These are phyloP conservation scores for Botrylloides violaceus DNA, from an alignment of 23 tunicate species.

Conservation along the genomic window DNA sequence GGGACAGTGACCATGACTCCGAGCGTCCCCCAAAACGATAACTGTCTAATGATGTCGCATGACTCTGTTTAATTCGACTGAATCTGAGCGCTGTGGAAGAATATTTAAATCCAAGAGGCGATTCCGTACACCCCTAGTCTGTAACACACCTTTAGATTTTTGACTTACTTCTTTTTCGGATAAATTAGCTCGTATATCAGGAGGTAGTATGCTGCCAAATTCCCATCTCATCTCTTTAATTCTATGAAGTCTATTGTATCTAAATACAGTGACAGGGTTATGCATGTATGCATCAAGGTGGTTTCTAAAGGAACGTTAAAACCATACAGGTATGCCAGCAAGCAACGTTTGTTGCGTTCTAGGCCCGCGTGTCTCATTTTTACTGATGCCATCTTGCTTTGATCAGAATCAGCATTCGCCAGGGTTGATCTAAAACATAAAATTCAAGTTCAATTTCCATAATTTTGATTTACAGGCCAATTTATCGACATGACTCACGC, in stretches of 20 bases:
- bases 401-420: slow-evolving; percentile 43
- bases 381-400: slow-evolving; percentile 52
- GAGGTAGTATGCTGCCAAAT: slow-evolving; percentile 91
- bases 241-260: slow-evolving; percentile 71
- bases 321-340: slow-evolving; percentile 83
- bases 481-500: slow-evolving; percentile 66
- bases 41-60: too few species aligned
- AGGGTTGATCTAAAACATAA: slow-evolving; percentile 44
- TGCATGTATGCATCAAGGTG: background rate
- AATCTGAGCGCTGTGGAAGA: too few species aligned
- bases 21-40: too few species aligned
- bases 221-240: slow-evolving; percentile 84
- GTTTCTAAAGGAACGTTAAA: background rate
- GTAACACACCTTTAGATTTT: slow-evolving; percentile 1
- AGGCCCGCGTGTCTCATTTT: slow-evolving; percentile 72
- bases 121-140: background rate
- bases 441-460: too few species aligned
- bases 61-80: too few species aligned
- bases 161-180: slow-evolving; percentile 75
- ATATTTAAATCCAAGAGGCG: too few species aligned
- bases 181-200: slow-evolving; percentile 59
- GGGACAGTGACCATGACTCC: too few species aligned
- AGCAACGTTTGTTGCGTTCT: slow-evolving; percentile 84
- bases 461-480: too few species aligned
- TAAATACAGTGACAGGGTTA: slow-evolving; percentile 4